Evolutionary conservation across 2,113 vertebrate species (phyloP).

Genomic region (Pteruthius melanotis): DNA sequence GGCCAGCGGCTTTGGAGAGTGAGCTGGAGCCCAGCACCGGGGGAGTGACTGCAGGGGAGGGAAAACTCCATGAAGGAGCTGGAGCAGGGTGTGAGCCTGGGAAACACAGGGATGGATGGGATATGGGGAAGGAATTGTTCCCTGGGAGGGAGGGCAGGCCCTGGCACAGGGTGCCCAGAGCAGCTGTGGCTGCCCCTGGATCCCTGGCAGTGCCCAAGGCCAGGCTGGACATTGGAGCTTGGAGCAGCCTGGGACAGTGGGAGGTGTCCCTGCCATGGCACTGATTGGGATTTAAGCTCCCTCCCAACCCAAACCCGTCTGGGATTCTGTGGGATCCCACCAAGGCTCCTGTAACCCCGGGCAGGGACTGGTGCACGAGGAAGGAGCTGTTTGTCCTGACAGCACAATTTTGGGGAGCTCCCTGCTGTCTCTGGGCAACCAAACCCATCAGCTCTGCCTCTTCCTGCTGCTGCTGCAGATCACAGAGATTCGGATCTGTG

Average conservation of each 20-base stretch:
- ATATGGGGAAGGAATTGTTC: neutral
- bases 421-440: neutral
- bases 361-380: neutral
- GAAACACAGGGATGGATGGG: neutral
- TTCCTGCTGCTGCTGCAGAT: neutral
- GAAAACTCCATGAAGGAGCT: neutral
- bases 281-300: neutral
- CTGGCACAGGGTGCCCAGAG: neutral
- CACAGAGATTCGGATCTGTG: neutral
- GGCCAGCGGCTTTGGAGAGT: neutral
- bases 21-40: neutral
- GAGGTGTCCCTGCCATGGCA: neutral
- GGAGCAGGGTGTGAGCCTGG: neutral
- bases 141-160: neutral
- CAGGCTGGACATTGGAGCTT: neutral
- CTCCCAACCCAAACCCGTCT: rapidly evolving
- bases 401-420: rapidly evolving
- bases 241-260: neutral
- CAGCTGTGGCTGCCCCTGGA: neutral
- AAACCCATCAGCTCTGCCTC: neutral
- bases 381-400: neutral
- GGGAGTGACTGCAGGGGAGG: rapidly evolving
- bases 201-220: neutral
- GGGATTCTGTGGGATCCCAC: neutral
- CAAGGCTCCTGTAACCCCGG: neutral